Evolutionary conservation across 2,797 vertebrate species (phyloP), one percentile per base, ranked within the genome.

Genomic region (Poeciliopsis turneri): DNA sequence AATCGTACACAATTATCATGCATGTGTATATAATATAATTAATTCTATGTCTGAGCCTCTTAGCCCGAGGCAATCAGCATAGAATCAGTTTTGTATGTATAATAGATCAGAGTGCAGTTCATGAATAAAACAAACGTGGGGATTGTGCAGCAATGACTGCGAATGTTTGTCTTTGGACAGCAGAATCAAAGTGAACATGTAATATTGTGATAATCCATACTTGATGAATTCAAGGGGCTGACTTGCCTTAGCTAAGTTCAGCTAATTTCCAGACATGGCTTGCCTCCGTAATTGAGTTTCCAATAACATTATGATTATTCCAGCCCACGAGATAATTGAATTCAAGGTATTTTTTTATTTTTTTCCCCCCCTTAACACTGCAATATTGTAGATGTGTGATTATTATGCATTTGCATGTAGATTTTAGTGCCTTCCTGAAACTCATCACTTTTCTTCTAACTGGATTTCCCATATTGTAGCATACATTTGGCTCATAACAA

Each of bases 231-330:
- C 97, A 97, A 97, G 92, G 92, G 97, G 96, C 96, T 97, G 97
- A 97, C 98, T 99, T 96, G 96, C 97, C 96, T 98, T 97, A 96
- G 97, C 98, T 97, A 98, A 97, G 96, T 97, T 97, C 96, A 97
- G 98, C 98, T 99, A 99, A 99, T 99, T 99, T 97, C 96, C 97
- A 93, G 95, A 98, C 97, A 98, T 96, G 96, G 97, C 96, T 98
- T 97, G 97, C 97, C 96, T 97, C 96, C 94, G 93, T 99, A 99
- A 99, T 99, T 99, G 98, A 99, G 97, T 99, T 99, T 99, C 97
- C 98, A 99, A 99, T 99, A 99, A 99, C 97, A 98, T 99, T 99
- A 99, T 98, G 98, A 99, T 99, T 98, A 99, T 99, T 99, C 96
- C 94, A 94, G 93, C 95, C 95, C 97, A 97, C 98, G 96, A 96